These are phyloP conservation scores for Papilio gigon DNA, from an alignment of 2,888 invertebrate species.

Conservation along the genomic window DNA sequence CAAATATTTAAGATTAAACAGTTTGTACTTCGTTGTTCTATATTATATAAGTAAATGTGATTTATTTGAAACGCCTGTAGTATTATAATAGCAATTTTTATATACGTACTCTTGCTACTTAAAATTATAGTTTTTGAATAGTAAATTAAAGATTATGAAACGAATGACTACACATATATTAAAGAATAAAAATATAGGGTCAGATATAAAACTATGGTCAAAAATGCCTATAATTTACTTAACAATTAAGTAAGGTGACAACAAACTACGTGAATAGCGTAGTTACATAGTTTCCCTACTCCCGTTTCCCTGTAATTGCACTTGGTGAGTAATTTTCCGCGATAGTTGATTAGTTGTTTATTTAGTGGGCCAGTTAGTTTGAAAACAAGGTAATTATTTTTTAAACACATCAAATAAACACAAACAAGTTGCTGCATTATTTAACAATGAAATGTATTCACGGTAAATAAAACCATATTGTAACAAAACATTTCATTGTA, in stretches of 20 bases:
- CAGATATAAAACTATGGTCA: too few relatives aligned
- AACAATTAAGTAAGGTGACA: not conserved
- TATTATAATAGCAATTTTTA: too few relatives aligned
- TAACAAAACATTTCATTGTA: not conserved
- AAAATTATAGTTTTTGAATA: too few relatives aligned
- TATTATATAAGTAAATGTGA: too few relatives aligned
- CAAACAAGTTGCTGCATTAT: not conserved
- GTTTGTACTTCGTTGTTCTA: too few relatives aligned
- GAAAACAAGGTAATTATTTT: not conserved
- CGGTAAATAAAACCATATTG: not conserved
- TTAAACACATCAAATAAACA: not conserved
- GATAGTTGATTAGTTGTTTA: constrained; percentile 3
- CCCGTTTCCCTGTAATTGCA: constrained; percentile 7
- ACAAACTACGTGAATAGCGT: not conserved
- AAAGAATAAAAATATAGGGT: too few relatives aligned
- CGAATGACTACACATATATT: too few relatives aligned
- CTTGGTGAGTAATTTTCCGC: not conserved
- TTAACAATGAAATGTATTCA: too few relatives aligned
- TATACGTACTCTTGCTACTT: too few relatives aligned
- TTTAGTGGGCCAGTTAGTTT: not conserved
- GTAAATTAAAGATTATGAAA: too few relatives aligned
- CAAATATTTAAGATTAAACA: too few relatives aligned
- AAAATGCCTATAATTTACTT: not conserved
- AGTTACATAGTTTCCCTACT: not conserved
- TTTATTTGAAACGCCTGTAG: too few relatives aligned